Evolutionary conservation across 2,888 invertebrate species (phyloP), one percentile per base, ranked within the genome.

Genomic region (Drosophila algonquin): DNA sequence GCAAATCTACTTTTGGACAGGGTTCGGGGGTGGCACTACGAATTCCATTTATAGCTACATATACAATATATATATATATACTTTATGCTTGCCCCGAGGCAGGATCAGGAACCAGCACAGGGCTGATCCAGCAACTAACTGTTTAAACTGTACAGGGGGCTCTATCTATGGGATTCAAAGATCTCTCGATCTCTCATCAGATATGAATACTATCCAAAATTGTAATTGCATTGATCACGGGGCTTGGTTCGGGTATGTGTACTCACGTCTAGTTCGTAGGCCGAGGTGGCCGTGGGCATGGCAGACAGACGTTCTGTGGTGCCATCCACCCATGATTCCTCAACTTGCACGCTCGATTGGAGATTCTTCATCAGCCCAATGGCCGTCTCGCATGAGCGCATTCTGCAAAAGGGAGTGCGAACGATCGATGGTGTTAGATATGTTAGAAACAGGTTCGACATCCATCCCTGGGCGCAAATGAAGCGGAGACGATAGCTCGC

Each of bases 351-450:
- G 27, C 97, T 96, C 68, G 96, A 96, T 90, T 96, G 96, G 93
- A 98, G 98, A 92, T 97, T 97, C 90, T 97, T 96, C 90, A 99
- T 95, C 77, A 98, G 94, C 89, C 97, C 97, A 90, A 97, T 97
- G 0, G 98, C 97, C 32, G 97, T 95, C 91, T 98, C 98, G 90
- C 98, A 96, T 91, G 97, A 97, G 78, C 97, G 95, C 72, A 98
- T 93, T 92, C 98, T 97, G 73, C 14, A 86, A 89, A 77, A 61
- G 67, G 57, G 45, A 18, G 16, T 45, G 47, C 32, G 10, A 45
- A 40, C 40, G 14, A 40, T 40, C 40, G 32, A 40, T 16, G 53
- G 65, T 63, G 52, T 70, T 63, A 64, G 27, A 45, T 35, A 45
- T 44, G 9, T 47, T 56, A 73, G 64, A 53, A 67, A 21, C 71